These are phyloP conservation scores for Troilus luridus DNA, from an alignment of 2,888 invertebrate species.

Conservation along the genomic window DNA sequence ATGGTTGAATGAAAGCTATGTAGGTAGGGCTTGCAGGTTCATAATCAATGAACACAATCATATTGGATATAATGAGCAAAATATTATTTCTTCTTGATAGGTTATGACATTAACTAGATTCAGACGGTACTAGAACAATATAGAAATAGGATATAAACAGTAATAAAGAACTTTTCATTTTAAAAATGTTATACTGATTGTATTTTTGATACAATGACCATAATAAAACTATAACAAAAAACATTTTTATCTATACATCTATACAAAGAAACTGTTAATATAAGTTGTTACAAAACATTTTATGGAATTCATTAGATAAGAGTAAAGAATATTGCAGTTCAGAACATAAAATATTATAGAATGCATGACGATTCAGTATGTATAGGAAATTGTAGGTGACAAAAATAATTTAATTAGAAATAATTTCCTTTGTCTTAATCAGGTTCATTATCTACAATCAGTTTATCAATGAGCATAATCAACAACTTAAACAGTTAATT, in stretches of 20 bases:
- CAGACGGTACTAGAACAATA: neutral
- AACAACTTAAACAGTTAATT: conserved; percentile 36
- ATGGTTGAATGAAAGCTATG: too few relatives aligned
- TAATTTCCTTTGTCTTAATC: neutral
- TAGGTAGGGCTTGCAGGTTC: too few relatives aligned
- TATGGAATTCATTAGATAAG: neutral
- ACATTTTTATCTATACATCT: conserved; percentile 11
- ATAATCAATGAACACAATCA: too few relatives aligned
- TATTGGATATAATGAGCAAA: too few relatives aligned
- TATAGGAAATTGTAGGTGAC: too few relatives aligned
- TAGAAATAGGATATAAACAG: neutral
- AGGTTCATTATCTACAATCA: conserved; percentile 1
- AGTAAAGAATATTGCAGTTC: neutral
- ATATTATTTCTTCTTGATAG: too few relatives aligned
- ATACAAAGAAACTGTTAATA: conserved; percentile 48
- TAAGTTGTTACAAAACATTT: conserved; percentile 32
- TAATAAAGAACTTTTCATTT: neutral
- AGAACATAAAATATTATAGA: neutral
- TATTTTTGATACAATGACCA: conserved; percentile 49
- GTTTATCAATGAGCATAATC: conserved; percentile 33
- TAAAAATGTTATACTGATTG: conserved; percentile 54
- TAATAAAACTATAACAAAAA: conserved; percentile 56
- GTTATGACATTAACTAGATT: too few relatives aligned
- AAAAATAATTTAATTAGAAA: neutral
- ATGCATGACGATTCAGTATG: conserved; percentile 32